Base-by-base conservation (phyloP, 2,113 vertebrate genomes). In the Xenopus borealis region DNA sequence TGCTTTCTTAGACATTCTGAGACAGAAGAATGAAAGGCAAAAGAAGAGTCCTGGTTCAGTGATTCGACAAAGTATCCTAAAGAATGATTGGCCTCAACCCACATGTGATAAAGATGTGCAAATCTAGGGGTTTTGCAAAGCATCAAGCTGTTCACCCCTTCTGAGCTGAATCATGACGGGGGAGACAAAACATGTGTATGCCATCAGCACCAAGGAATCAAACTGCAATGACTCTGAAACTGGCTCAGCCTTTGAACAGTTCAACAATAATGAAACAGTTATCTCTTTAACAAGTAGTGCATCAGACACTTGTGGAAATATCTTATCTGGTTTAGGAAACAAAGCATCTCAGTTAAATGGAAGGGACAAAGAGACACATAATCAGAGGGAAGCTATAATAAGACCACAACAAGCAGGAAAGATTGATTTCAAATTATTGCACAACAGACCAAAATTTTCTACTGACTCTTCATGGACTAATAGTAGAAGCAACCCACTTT, bases 371-470 rank as follows among this genome's bases (percentile, higher is more conserved):
- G 93, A 94, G 72, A 84, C 84, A 76, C 85, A 89, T 9, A 89
- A 89, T 82, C 95, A 97, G 81, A 88, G 94, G 57, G 95, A 97
- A 84, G 95, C 95, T 68, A 90, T 95, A 76, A 92, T 95, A 83
- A 90, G 90, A 80, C 94, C 90, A 0, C 93, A 91, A 85, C 95
- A 94, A 81, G 86, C 91, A 0, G 91, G 92, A 7, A 94, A 92
- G 76, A 94, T 93, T 62, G 92, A 94, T 84, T 94, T 94, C 83
- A 94, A 91, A 79, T 93, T 94, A 58, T 83, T 93, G 5, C 93
- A 94, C 46, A 89, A 87, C 79, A 90, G 88, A 63, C 71, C 90
- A 53, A 93, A 91, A 72, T 91, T 92, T 78, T 73, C 83, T 71
- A 87, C 86, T n/a, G 90, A 94, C 10, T 72, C 89, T 40, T 10